A percentile compares a stretch with the other conserved stretches of the same genome.
Conservation (phyloP, 2,113 vertebrate genomes). For the Scopus umbretta region DNA sequence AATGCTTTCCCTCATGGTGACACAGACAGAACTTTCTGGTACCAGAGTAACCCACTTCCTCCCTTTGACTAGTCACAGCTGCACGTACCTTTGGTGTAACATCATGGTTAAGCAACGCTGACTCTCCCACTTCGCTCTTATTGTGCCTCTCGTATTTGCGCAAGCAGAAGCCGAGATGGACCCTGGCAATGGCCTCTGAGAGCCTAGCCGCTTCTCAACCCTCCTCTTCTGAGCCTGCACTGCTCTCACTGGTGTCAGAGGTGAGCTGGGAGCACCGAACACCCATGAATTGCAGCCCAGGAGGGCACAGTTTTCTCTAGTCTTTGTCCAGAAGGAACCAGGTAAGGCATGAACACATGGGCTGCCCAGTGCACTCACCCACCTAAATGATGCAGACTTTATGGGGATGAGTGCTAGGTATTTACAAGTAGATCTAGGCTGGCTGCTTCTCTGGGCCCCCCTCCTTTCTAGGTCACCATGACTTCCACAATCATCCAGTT, state of each 20-base stretch:
- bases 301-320: neutral
- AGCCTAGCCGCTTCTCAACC: neutral
- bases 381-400: neutral
- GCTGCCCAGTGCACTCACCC: neutral
- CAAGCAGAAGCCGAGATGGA: neutral
- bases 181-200: fast-evolving
- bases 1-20: constrained; percentile 20
- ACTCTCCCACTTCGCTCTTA: neutral
- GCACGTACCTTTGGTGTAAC: constrained; percentile 11
- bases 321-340: neutral
- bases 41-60: neutral
- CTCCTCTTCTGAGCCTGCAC: neutral
- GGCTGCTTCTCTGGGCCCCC: neutral
- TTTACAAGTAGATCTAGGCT: neutral
- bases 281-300: neutral
- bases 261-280: neutral
- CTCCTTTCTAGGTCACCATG: neutral
- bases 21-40: neutral
- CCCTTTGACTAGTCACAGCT: neutral
- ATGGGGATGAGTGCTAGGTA: neutral
- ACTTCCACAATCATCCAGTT: neutral
- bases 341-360: fast-evolving
- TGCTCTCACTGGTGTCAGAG: neutral
- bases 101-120: neutral
- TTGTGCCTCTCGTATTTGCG: neutral